phyloP scores from a whole-genome alignment of 2,113 vertebrate genomes.

The Chaenogobius annularis region DNA sequence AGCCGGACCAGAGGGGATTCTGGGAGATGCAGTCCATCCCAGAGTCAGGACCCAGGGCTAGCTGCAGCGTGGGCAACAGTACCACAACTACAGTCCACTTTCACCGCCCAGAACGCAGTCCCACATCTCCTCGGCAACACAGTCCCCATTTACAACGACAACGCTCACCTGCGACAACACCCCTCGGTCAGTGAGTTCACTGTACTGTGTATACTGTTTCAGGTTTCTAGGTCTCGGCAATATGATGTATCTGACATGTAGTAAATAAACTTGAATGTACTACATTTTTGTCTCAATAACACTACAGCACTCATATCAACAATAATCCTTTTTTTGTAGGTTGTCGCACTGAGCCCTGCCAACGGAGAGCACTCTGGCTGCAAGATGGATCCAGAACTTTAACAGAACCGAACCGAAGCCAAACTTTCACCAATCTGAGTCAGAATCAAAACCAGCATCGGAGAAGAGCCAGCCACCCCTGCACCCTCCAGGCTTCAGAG shows the following conservation, averaged over 20 bases:
- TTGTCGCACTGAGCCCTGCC: conserved; percentile 72
- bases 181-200: conserved; percentile 34
- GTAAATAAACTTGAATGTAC: neutral
- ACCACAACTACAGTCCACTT: conserved; percentile 68
- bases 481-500: conserved; percentile 14
- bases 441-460: conserved; percentile 34
- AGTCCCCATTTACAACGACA: conserved; percentile 63
- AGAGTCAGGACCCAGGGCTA: conserved; percentile 27
- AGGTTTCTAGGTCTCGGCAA: neutral
- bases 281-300: neutral
- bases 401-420: conserved; percentile 56
- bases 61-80: conserved; percentile 67
- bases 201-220: neutral
- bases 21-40: conserved; percentile 71
- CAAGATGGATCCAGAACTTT: conserved; percentile 29
- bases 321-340: conserved; percentile 33
- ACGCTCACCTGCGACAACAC: conserved; percentile 33
- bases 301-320: neutral
- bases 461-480: conserved; percentile 70
- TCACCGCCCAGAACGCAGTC: conserved; percentile 68
- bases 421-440: conserved; percentile 55
- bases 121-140: conserved; percentile 58
- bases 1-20: conserved; percentile 54
- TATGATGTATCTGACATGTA: too few species aligned
- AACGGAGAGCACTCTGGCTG: conserved; percentile 67